A percentile compares a stretch with the other conserved stretches of the same genome.
Conservation (phyloP, 2,113 vertebrate genomes). For the Scortum barcoo region DNA sequence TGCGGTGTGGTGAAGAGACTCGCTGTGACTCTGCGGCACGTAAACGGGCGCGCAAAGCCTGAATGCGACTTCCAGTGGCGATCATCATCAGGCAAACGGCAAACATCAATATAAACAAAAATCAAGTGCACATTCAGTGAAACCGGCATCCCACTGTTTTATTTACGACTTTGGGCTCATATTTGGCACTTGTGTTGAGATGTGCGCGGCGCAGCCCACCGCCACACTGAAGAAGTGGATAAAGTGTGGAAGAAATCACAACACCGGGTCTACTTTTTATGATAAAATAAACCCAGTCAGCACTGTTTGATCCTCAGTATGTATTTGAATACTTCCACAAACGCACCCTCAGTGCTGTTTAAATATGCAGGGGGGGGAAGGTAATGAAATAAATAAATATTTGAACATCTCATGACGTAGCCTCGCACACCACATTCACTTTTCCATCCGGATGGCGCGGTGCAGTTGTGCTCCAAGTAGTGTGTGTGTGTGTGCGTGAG, state of each 20-base stretch:
- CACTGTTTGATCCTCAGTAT: not conserved
- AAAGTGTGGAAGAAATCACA: not conserved
- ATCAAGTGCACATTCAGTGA: not conserved
- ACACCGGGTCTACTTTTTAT: too few relatives aligned
- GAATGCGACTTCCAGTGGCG: conserved; percentile 9
- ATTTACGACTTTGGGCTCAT: not conserved
- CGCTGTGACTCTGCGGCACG: conserved; percentile 24
- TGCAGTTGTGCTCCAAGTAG: conserved; percentile 36
- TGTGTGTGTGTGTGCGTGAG: conserved; percentile 37
- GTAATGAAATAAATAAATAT: not conserved
- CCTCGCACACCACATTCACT: too few relatives aligned
- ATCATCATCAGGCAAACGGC: not conserved
- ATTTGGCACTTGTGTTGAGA: not conserved
- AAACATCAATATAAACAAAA: conserved; percentile 15
- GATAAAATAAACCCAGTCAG: not conserved
- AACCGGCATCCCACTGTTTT: not conserved
- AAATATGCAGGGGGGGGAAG: not conserved
- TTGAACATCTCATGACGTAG: conserved; percentile 28
- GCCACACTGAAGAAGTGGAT: not conserved
- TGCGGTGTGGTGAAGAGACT: not conserved
- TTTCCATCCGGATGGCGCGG: not conserved
- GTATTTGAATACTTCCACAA: not conserved
- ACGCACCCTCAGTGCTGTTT: not conserved
- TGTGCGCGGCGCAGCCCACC: not conserved
- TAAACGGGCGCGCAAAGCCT: conserved; percentile 22